Conservation (phyloP, 2,888 invertebrate genomes). For the Sthenelais limicola region DNA sequence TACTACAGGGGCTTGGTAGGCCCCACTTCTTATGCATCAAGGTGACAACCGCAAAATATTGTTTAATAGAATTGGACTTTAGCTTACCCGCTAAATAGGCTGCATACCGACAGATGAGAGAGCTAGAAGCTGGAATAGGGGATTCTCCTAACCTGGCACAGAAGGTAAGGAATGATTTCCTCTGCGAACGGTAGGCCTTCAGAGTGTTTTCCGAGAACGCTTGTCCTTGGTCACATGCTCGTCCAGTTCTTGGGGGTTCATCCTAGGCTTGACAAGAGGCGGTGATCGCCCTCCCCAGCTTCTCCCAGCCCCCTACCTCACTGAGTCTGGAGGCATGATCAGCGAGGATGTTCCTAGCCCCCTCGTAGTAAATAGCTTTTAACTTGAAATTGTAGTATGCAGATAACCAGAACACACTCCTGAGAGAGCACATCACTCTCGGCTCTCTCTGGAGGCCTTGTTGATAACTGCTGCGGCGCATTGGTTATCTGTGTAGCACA, state of each 20-base stretch:
- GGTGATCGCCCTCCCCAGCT: too few relatives aligned
- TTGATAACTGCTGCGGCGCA: constrained; percentile 10
- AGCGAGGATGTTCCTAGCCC: background rate
- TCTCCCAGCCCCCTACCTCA: background rate
- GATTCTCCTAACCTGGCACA: background rate
- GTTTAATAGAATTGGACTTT: background rate
- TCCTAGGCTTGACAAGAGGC: too few relatives aligned
- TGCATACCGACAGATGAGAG: background rate
- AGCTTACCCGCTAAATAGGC: constrained; percentile 8
- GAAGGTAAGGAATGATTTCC: constrained; percentile 14
- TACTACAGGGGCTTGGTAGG: too few relatives aligned
- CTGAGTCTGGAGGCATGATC: background rate
- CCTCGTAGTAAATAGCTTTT: constrained; percentile 12
- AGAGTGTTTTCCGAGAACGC: background rate
- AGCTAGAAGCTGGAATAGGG: constrained; percentile 10
- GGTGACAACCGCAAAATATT: constrained; percentile 4
- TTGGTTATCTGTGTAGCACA: constrained; percentile 18
- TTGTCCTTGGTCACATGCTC: background rate
- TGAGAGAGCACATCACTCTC: background rate
- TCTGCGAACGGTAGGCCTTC: background rate
- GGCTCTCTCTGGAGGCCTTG: constrained; percentile 20
- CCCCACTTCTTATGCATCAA: constrained; percentile 1
- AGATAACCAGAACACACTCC: constrained; percentile 3
- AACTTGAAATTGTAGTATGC: constrained; percentile 6
- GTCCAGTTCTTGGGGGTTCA: too few relatives aligned